A percentile compares a stretch with the other conserved stretches of the same genome.
Conservation (phyloP, 2,797 vertebrate genomes). For the Rhabdophis nuchalis region DNA sequence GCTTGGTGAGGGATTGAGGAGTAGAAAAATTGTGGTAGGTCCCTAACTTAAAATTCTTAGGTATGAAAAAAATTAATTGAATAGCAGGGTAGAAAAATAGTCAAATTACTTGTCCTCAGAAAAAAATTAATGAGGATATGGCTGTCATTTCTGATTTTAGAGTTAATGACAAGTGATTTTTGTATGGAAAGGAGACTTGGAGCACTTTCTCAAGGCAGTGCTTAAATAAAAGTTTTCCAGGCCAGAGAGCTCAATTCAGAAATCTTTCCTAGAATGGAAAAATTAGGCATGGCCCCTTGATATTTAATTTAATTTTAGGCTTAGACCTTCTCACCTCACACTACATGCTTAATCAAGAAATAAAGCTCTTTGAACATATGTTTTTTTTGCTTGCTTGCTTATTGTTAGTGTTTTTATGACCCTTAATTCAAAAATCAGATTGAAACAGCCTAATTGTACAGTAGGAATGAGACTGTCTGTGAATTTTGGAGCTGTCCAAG, state of each 20-base stretch:
- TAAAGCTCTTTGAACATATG: neutral
- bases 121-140: neutral
- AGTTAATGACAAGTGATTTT: neutral
- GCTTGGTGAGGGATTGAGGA: neutral
- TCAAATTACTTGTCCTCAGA: neutral
- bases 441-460: neutral
- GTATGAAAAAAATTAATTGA: neutral
- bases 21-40: neutral
- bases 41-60: neutral
- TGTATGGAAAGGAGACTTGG: neutral
- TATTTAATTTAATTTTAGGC: neutral
- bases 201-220: neutral
- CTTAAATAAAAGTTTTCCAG: neutral
- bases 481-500: neutral
- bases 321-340: neutral
- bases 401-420: neutral
- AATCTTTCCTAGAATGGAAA: neutral
- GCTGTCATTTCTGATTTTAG: neutral
- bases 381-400: neutral
- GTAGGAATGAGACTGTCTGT: neutral
- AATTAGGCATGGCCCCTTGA: neutral
- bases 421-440: neutral
- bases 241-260: neutral
- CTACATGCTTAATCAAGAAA: neutral
- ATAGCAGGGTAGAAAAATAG: neutral